Percentiles rank a stretch among this genome's conserved stretches.
Conservation (phyloP, 2,888 invertebrate genomes). For the Stenotaenia linearis region DNA sequence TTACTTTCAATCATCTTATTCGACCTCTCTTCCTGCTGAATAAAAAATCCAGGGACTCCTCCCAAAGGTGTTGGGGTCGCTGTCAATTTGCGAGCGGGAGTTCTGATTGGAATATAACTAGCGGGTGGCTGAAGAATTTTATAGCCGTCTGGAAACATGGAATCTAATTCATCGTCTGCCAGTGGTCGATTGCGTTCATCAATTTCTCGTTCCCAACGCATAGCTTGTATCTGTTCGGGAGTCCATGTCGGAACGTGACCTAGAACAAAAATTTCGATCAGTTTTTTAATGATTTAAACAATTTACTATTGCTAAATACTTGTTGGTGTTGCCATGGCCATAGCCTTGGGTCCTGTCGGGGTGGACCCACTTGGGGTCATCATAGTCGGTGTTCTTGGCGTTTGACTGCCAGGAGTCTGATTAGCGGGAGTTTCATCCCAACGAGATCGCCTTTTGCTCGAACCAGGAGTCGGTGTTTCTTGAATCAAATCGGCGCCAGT, state of each 20-base stretch:
- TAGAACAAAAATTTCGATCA: conserved; percentile 35
- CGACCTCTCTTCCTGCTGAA: conserved; percentile 77
- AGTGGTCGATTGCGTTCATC: conserved; percentile 95
- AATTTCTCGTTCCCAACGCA: conserved; percentile 96
- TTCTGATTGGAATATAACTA: conserved; percentile 91
- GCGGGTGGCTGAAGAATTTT: conserved; percentile 94
- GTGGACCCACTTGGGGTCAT: conserved; percentile 80
- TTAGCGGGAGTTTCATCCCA: conserved; percentile 96
- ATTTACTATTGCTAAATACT: too few relatives aligned
- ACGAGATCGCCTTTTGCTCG: conserved; percentile 88
- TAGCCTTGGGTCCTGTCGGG: conserved; percentile 88
- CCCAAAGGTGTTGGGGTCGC: conserved; percentile 97
- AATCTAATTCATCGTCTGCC: conserved; percentile 93
- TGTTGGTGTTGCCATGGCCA: conserved; percentile 97
- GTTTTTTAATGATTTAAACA: background rate
- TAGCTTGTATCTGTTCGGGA: conserved; percentile 96
- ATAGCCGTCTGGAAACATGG: conserved; percentile 96
- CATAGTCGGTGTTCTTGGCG: conserved; percentile 56
- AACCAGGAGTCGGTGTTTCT: conserved; percentile 89
- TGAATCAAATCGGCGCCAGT: conserved; percentile 66
- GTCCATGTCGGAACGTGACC: conserved; percentile 96
- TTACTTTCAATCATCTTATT: conserved; percentile 81
- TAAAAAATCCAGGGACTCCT: conserved; percentile 82
- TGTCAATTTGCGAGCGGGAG: conserved; percentile 93
- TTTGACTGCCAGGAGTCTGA: conserved; percentile 53